A percentile compares a stretch with the other conserved stretches of the same genome.
Evolutionary conservation across 2,797 vertebrate species (phyloP).

Genomic region (Serranus cabrilla): DNA sequence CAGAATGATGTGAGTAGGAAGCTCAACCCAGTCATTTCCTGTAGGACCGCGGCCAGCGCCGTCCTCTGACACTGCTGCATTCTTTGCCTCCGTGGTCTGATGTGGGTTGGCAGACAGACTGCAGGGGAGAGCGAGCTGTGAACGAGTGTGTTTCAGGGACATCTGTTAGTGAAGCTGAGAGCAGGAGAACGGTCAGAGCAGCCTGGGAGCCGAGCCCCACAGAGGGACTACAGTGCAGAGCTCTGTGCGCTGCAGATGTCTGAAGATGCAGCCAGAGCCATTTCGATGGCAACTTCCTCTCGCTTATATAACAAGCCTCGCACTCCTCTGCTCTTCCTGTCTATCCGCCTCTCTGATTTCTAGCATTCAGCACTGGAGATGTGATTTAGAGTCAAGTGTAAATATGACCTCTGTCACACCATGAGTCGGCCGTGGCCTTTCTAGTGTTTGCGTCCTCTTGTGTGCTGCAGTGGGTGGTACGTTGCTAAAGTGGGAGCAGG

Average conservation of each 20-base stretch:
- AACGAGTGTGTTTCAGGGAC: slow-evolving; percentile 73
- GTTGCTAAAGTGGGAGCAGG: slow-evolving; percentile 14
- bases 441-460: slow-evolving; percentile 12
- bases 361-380: neutral
- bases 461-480: slow-evolving; percentile 14
- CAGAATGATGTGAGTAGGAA: slow-evolving; percentile 70
- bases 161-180: slow-evolving; percentile 72
- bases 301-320: slow-evolving; percentile 29
- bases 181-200: slow-evolving; percentile 52
- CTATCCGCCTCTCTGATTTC: slow-evolving; percentile 11
- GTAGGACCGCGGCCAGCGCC: slow-evolving; percentile 54
- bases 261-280: slow-evolving; percentile 55
- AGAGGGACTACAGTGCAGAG: slow-evolving; percentile 60
- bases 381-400: neutral
- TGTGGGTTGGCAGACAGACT: slow-evolving; percentile 74
- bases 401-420: slow-evolving; percentile 13
- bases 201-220: slow-evolving; percentile 46
- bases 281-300: slow-evolving; percentile 53
- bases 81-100: slow-evolving; percentile 64
- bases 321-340: slow-evolving; percentile 20
- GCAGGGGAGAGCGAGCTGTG: slow-evolving; percentile 58
- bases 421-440: neutral
- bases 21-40: slow-evolving; percentile 73
- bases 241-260: slow-evolving; percentile 74
- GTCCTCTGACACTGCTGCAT: slow-evolving; percentile 71